A percentile compares a stretch with the other conserved stretches of the same genome.
These are phyloP conservation scores for Murina feae DNA, from an alignment of 2,113 vertebrate genomes.

Conservation along the genomic window DNA sequence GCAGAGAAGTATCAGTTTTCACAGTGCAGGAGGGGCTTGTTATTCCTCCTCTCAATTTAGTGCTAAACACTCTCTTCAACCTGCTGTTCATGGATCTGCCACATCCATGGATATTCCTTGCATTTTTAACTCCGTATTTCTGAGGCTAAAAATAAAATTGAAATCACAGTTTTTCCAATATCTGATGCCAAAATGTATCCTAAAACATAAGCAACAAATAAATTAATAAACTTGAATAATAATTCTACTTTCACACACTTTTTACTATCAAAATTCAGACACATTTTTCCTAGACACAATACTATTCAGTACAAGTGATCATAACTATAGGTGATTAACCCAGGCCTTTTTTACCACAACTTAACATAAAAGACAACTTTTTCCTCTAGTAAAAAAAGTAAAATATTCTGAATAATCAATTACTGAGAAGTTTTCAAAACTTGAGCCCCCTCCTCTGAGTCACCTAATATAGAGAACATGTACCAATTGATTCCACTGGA, in stretches of 20 bases:
- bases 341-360: neutral
- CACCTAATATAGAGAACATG: neutral
- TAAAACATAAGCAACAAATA: neutral
- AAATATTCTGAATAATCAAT: neutral
- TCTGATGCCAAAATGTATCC: neutral
- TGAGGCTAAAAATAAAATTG: neutral
- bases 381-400: neutral
- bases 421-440: constrained; percentile 14
- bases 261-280: neutral
- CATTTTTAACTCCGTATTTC: neutral
- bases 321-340: neutral
- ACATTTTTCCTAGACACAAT: neutral
- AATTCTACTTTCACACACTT: neutral
- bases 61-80: neutral
- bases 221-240: neutral
- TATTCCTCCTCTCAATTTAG: neutral
- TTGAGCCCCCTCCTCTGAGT: neutral
- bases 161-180: neutral
- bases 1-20: neutral
- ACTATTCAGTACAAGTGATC: neutral
- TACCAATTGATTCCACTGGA: neutral
- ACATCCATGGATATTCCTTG: neutral
- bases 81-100: neutral
- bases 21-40: neutral
- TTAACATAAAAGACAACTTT: constrained; percentile 1